These are phyloP conservation scores for Rhadina sibilatrix DNA, from an alignment of 2,113 vertebrate species.

Conservation along the genomic window DNA sequence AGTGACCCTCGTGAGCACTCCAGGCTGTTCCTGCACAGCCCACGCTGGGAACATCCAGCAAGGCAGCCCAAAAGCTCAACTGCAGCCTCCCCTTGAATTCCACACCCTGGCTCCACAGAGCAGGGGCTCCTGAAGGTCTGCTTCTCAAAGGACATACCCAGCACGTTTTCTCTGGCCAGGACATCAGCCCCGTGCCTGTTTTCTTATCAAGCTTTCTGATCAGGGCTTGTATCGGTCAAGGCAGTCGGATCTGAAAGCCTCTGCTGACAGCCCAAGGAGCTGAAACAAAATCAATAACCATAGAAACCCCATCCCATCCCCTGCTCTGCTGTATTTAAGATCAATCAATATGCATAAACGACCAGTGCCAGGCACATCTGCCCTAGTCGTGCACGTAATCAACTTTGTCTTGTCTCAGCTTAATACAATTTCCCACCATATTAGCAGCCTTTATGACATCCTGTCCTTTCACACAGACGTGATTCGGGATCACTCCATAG, in stretches of 20 bases:
- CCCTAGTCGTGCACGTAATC: conserved; percentile 50
- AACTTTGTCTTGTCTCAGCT: conserved; percentile 66
- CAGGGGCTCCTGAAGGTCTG: not conserved
- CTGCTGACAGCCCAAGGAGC: not conserved
- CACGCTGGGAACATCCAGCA: not conserved
- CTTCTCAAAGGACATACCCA: not conserved
- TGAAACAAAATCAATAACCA: conserved; percentile 45
- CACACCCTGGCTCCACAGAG: not conserved
- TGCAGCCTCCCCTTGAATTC: not conserved
- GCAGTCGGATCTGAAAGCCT: not conserved
- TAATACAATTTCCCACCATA: conserved; percentile 70
- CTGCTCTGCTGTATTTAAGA: conserved; percentile 41
- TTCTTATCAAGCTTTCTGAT: not conserved
- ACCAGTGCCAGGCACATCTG: conserved; percentile 49
- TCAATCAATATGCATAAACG: conserved; percentile 54
- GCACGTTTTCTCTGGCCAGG: not conserved
- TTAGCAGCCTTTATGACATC: conserved; percentile 66
- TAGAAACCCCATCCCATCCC: not conserved
- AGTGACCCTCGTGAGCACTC: not conserved
- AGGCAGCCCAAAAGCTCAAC: not conserved
- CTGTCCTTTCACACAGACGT: conserved; percentile 57
- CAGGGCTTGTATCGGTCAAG: not conserved
- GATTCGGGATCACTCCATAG: conserved; percentile 46
- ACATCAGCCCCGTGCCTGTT: not conserved
- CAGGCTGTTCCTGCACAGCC: not conserved